A percentile compares a stretch with the other conserved stretches of the same genome.
Evolutionary conservation across 2,797 vertebrate genomes (phyloP).

Genomic region (Acanthis flammea): DNA sequence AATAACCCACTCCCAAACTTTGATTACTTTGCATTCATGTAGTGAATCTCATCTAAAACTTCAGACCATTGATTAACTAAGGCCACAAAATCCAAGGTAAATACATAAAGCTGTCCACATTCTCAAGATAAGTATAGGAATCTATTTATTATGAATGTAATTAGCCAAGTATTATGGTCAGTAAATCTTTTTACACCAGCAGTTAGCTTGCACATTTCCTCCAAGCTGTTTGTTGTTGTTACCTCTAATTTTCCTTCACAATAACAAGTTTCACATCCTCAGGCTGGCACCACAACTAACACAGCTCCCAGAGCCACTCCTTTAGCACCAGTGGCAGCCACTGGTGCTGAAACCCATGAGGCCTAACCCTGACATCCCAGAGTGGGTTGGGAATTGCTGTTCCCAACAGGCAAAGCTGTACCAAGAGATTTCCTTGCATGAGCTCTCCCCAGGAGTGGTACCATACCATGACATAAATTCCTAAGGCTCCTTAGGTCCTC

Average conservation of each 20-base stretch:
- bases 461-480: neutral
- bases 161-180: constrained; percentile 9
- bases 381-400: neutral
- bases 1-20: constrained; percentile 31
- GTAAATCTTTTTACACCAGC: constrained; percentile 28
- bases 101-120: constrained; percentile 32
- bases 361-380: neutral
- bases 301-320: neutral
- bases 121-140: constrained; percentile 2
- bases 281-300: neutral
- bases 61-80: constrained; percentile 28
- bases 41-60: constrained; percentile 15
- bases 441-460: neutral
- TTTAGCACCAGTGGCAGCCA: neutral
- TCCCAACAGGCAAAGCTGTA: neutral
- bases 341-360: accelerated
- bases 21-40: constrained; percentile 25
- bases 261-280: neutral
- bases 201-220: neutral
- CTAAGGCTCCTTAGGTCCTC: neutral
- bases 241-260: neutral
- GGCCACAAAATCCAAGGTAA: constrained; percentile 41
- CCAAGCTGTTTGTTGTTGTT: neutral
- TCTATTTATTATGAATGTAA: constrained; percentile 18
- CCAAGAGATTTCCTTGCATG: neutral